Evolutionary conservation across 2,113 vertebrate genomes (phyloP).

Genomic region (Callithrix jacchus): DNA sequence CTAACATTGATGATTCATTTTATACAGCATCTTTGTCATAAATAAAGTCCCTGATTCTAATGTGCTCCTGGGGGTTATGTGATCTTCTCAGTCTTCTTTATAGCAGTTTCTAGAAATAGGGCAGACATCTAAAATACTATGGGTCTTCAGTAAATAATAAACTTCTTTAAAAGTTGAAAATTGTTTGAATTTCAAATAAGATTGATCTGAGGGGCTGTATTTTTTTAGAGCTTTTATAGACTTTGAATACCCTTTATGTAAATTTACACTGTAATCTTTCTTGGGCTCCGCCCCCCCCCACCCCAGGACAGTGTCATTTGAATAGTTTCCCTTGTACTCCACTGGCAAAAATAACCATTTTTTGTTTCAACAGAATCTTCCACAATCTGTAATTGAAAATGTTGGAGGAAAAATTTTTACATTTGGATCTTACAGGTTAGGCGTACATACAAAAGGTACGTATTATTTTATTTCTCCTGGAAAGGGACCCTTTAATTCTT

Average conservation of each 20-base stretch:
- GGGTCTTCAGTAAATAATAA: neutral
- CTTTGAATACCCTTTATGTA: neutral
- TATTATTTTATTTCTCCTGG: conserved; percentile 5
- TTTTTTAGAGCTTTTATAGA: neutral
- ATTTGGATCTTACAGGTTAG: conserved; percentile 93
- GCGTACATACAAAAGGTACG: conserved; percentile 93
- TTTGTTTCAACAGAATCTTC: conserved; percentile 88
- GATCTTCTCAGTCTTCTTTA: neutral
- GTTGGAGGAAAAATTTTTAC: conserved; percentile 95
- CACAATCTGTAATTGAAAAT: conserved; percentile 90
- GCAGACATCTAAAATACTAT: neutral
- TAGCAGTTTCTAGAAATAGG: conserved; percentile 4
- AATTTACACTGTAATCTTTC: neutral
- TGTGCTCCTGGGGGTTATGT: neutral
- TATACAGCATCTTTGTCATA: neutral
- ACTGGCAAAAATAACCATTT: conserved; percentile 61
- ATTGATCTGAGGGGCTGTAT: neutral
- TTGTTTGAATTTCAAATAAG: conserved; percentile 31
- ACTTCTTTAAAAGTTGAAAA: neutral
- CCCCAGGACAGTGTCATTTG: neutral
- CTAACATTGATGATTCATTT: neutral
- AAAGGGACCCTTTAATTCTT: neutral
- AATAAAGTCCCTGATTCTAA: neutral
- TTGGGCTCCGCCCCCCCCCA: no score
- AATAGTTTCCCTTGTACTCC: neutral